Evolutionary conservation across 2,888 invertebrate genomes (phyloP).

Genomic region (Mylabris sibirica): DNA sequence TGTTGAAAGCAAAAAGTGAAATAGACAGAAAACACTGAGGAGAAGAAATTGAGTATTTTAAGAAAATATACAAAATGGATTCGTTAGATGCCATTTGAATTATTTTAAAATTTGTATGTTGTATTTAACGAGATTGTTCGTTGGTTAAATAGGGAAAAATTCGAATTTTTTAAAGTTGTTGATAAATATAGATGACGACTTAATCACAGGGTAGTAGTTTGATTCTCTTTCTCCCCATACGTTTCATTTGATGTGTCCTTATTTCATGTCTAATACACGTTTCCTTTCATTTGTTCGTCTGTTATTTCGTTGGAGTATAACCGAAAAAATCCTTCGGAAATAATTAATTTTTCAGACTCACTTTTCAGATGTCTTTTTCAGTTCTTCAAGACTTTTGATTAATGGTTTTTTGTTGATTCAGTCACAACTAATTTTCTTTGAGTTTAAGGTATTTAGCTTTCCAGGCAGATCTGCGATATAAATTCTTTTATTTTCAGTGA

Average conservation of each 20-base stretch:
- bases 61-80: not conserved
- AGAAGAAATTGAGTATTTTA: not conserved
- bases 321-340: constrained; percentile 19
- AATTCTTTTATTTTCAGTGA: not conserved
- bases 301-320: constrained; percentile 13
- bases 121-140: not conserved
- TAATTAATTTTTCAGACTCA: constrained; percentile 30
- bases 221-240: not conserved
- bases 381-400: constrained; percentile 27
- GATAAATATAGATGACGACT: too few relatives aligned
- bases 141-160: too few relatives aligned
- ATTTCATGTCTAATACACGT: constrained; percentile 11
- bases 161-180: too few relatives aligned
- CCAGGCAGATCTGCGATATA: constrained; percentile 17
- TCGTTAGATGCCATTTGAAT: not conserved
- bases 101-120: not conserved
- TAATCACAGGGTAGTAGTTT: too few relatives aligned
- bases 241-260: constrained; percentile 10
- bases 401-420: constrained; percentile 31
- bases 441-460: constrained; percentile 20
- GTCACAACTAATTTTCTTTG: constrained; percentile 29
- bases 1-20: not conserved
- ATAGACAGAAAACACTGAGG: not conserved
- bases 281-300: constrained; percentile 22
- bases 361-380: constrained; percentile 31